Evolutionary conservation across 2,888 invertebrate genomes (phyloP).

Genomic region (Pemphredon lugubris): DNA sequence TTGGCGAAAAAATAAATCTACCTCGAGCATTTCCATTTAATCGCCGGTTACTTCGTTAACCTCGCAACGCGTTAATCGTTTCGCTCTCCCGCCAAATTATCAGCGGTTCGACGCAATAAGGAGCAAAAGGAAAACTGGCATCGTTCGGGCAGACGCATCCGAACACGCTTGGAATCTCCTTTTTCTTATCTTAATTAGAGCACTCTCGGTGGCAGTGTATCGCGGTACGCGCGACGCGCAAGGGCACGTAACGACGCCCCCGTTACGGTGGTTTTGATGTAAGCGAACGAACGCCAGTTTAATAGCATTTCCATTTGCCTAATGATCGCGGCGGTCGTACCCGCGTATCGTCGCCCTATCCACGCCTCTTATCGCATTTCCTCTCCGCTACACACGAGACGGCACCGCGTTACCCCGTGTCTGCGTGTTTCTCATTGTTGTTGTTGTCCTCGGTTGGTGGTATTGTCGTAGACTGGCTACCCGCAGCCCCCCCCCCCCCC

Average conservation of each 20-base stretch:
- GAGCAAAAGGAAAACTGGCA: too few relatives aligned
- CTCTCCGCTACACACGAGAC: constrained; percentile 77
- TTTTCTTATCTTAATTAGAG: constrained; percentile 57
- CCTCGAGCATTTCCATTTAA: too few relatives aligned
- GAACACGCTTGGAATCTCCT: constrained; percentile 22
- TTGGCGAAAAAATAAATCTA: too few relatives aligned
- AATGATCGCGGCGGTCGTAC: constrained; percentile 72
- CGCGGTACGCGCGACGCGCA: constrained; percentile 1
- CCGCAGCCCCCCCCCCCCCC: constrained; percentile 26
- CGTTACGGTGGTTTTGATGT: constrained; percentile 59
- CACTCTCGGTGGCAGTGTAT: not conserved
- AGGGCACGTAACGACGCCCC: constrained; percentile 40
- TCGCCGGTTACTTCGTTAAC: too few relatives aligned
- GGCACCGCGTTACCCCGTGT: constrained; percentile 22
- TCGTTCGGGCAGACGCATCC: too few relatives aligned
- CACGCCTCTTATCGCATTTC: constrained; percentile 78
- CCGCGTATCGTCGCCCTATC: constrained; percentile 63
- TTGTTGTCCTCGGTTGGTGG: constrained; percentile 34
- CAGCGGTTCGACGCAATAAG: too few relatives aligned
- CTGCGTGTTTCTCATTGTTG: constrained; percentile 62
- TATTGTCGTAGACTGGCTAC: constrained; percentile 39
- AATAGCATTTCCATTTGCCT: constrained; percentile 76
- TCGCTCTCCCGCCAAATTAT: too few relatives aligned
- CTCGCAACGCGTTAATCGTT: too few relatives aligned
- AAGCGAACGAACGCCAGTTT: constrained; percentile 60